phyloP scores from a whole-genome alignment of 1,140 invertebrate species.

The Ceratosolen fusciceps region DNA sequence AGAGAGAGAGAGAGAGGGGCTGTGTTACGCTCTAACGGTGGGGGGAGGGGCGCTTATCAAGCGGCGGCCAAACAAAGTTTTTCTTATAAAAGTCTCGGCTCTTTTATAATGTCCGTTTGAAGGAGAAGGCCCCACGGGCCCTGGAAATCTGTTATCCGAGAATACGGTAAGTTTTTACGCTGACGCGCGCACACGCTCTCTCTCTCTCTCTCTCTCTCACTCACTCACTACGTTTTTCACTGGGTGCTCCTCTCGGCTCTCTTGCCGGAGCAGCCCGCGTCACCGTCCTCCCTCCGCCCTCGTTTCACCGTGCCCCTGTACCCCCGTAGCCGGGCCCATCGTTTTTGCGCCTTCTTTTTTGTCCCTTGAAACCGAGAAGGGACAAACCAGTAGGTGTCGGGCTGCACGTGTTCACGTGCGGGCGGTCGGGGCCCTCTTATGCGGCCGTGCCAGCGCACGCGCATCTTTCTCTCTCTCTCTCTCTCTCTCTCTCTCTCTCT shows the following conservation, averaged over 20 bases:
- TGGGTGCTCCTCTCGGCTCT: neutral
- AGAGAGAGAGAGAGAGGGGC: neutral
- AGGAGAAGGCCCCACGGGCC: neutral
- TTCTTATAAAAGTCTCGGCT: neutral
- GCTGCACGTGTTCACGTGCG: conserved; percentile 10
- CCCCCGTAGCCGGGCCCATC: neutral
- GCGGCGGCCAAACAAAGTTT: neutral
- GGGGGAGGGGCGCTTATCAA: too few species aligned
- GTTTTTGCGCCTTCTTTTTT: conserved; percentile 17
- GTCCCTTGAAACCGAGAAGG: conserved; percentile 24
- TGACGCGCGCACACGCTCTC: neutral
- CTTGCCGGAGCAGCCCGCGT: too few species aligned
- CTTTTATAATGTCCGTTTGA: neutral
- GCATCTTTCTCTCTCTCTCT: too few species aligned
- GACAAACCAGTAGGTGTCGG: conserved; percentile 33
- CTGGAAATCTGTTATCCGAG: conserved; percentile 38
- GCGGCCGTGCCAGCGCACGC: neutral
- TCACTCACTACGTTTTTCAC: neutral
- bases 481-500: too few species aligned
- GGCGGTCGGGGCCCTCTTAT: neutral
- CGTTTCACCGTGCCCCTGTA: neutral
- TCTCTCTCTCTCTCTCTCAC: neutral
- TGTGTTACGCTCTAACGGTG: too few species aligned
- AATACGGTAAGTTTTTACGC: conserved; percentile 24
- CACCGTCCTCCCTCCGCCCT: neutral